Evolutionary conservation across 23 tunicate genomes (phyloP), one percentile per base, ranked within the genome.

Genomic region (Halocynthia roretzi): DNA sequence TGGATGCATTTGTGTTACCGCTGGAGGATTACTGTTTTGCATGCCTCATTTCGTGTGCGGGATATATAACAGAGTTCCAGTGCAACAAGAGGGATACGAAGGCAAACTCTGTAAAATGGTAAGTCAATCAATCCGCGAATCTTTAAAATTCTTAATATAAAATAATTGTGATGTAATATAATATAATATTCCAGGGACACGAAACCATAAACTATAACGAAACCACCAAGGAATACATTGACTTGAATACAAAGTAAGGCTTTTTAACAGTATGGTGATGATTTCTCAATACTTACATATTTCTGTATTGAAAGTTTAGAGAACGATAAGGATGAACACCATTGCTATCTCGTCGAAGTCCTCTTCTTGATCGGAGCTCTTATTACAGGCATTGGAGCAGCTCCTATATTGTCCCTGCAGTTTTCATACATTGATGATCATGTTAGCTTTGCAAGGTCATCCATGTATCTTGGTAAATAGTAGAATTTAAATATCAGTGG

Each of bases 31-130:
- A 31, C 8, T 80, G 64, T 68, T 75, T 52, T 80, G 83, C 31
- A 17, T 69, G 19, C 83, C 83, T n/a, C 83, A 80, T 20, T 80
- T 80, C 19, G 49, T 80, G 12, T 80, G 83, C 58, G 83, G 83
- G 76, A 44, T 52, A 9, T 80, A 80, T 55, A 76, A 58, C 44
- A 68, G 53, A 53, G 80, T 61, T 50, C 49, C 10, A 49, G 18
- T 48, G 4, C 14, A 54, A 53, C 73, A 7, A 14, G 50, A 14
- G 51, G 54, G 50, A 9, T 31, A 31, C 44, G 44, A 31, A 31
- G 44, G 44, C 44, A 31, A 31, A 0, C 44, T 31, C 44, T 31
- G 44, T 31, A 31, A 31, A 31, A 31, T 31, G 44, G 44, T 31
- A 31, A 31, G 44, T 31, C 44, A 31, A 31, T 31, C 44, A 31